Evolutionary conservation across 2,888 invertebrate species (phyloP).

Genomic region (Pristionchus japonicus): DNA sequence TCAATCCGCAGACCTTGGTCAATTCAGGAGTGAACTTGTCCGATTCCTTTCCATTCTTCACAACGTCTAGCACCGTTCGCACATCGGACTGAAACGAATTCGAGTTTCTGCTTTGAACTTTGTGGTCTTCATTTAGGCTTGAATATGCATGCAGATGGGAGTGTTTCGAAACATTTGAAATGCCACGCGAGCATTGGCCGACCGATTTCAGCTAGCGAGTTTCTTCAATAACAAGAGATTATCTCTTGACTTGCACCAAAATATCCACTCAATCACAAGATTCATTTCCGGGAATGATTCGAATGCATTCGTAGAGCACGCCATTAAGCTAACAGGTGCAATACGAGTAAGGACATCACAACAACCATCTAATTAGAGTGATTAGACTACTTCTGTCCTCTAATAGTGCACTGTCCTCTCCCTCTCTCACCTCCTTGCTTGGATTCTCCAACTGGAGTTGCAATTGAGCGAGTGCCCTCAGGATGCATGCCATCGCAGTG

Average conservation of each 20-base stretch:
- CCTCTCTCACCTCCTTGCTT: constrained; percentile 88
- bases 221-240: background rate
- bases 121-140: background rate
- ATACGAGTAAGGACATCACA: background rate
- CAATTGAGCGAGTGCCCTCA: constrained; percentile 97
- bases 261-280: background rate
- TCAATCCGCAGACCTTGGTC: constrained; percentile 48
- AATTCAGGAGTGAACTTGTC: constrained; percentile 69
- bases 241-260: background rate
- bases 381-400: background rate
- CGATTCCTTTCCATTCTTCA: constrained; percentile 71
- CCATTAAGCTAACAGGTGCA: background rate
- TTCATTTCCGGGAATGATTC: background rate
- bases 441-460: constrained; percentile 96
- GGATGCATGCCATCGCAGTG: constrained; percentile 91
- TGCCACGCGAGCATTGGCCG: background rate
- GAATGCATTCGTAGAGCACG: background rate
- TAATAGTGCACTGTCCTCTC: background rate
- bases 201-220: background rate
- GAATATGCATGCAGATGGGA: background rate
- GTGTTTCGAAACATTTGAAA: background rate
- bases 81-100: constrained; percentile 60
- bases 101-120: background rate
- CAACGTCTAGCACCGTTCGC: constrained; percentile 66
- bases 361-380: background rate